These are phyloP conservation scores for Arctia plantaginis DNA, from an alignment of 2,888 invertebrate species.

Conservation along the genomic window DNA sequence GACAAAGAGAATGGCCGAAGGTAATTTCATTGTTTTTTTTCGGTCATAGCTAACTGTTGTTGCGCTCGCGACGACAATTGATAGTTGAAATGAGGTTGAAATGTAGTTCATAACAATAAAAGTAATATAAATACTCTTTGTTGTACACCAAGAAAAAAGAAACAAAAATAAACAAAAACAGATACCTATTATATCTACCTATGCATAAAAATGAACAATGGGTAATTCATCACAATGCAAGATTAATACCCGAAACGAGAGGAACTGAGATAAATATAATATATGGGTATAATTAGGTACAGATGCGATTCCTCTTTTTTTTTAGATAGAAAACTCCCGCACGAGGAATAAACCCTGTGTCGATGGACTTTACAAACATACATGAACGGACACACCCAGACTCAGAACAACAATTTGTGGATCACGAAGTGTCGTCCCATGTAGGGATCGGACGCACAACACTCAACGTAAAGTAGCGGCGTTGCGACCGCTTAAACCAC, in stretches of 20 bases:
- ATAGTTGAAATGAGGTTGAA: conserved; percentile 2
- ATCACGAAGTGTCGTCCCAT: too few species aligned
- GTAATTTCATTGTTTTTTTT: conserved; percentile 42
- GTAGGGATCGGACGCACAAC: too few species aligned
- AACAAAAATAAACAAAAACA: not conserved
- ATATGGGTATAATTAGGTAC: not conserved
- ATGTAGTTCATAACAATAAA: conserved; percentile 1
- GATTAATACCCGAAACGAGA: not conserved
- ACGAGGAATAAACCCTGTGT: too few species aligned
- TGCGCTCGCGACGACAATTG: conserved; percentile 52
- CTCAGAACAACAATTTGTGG: too few species aligned
- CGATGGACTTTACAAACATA: too few species aligned
- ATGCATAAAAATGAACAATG: not conserved
- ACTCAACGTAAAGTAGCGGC: too few species aligned
- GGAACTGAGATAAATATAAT: not conserved
- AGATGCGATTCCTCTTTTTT: too few species aligned
- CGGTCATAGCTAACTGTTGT: conserved; percentile 55
- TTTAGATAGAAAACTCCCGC: too few species aligned
- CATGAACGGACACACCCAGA: too few species aligned
- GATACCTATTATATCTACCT: not conserved
- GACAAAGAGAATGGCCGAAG: conserved; percentile 12
- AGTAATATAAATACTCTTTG: not conserved
- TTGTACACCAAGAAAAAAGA: not conserved
- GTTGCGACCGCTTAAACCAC: too few species aligned
- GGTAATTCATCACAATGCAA: not conserved